Evolutionary conservation across 2,113 vertebrate genomes (phyloP), one percentile per base, ranked within the genome.

Genomic region (Hystrix cristata): DNA sequence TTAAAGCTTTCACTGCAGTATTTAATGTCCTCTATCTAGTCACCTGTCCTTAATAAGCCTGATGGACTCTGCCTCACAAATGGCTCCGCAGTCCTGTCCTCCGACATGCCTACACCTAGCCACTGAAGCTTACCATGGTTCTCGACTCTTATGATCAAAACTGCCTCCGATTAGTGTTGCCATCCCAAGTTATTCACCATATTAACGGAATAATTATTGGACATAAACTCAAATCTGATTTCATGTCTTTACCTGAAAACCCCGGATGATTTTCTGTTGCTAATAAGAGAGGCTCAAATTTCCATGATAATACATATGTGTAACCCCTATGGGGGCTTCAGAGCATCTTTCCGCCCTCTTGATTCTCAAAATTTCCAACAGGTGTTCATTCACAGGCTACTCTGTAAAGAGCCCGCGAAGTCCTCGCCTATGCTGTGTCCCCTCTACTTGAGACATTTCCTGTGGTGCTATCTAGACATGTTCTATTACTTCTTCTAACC

Each of bases 111-210:
- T 34, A 74, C 6, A 1, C 10, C 11, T 34, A 18, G 2, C 21
- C 34, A 14, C 57, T 31, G 38, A 21, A 0, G 11, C 19, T 89
- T 62, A 7, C 7, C 5, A 16, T 12, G 18, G n/a, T 62, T 23
- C 53, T 23, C 51, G 4, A 25, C 27, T 34, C 53, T 0, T 10
- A 29, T 18, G 13, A 15, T 2, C 38, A 1, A 25, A n/a, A 10
- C 27, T 23, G 8, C 23, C 11, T 25, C 25, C 4, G 62, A 7
- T 34, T 46, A 81, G 46, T 43, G 34, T 12, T n/a, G 10, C 27
- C 67, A 80, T 62, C 67, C 72, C 48, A 64, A 79, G 31, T 60
- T 34, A 53, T 11, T 43, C 10, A 67, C 23, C 8, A 19, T 43
- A 81, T n/a, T 86, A 62, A 83, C 55, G 18, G 9, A 34, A 92